Evolutionary conservation across 2,888 invertebrate species (phyloP), one percentile per base, ranked within the genome.

Genomic region (Mythimna impura): DNA sequence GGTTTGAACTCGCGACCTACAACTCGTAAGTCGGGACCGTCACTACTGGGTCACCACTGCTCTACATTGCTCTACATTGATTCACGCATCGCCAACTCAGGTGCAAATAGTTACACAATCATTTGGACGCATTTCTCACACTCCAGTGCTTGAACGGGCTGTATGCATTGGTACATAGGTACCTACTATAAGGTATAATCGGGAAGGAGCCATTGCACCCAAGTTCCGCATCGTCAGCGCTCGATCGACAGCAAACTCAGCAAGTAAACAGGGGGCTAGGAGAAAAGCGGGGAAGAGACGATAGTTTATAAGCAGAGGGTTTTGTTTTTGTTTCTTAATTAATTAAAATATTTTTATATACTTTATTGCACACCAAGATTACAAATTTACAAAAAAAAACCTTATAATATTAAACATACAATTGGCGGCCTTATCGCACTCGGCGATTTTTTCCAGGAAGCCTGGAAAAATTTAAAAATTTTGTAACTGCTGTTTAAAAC

Each of bases 201-300:
- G 65, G 40, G 60, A 61, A 65, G 75, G 64, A 71, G 68, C 76
- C 78, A 77, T 77, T 85, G 82, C 83, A 81, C 68, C 75, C 66
- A 71, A 84, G 79, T 80, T 82, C 62, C 75, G 82, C 78, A 63
- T 43, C 76, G 84, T 85, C 84, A 80, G 81, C 84, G 69, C 58
- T 80, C 76, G 67, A 65, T 81, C 72, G 72, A 81, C 73, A 73
- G 75, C 75, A 69, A 84, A 84, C 71, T 81, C 82, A 75, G 82
- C 84, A 71, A 75, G 81, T 78, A 81, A 71, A 78, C 55, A 58
- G 63, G 5, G 78, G 75, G 82, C 82, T 47, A 34, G 9, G 40
- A 82, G 60, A 63, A 34, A 5, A 3, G 84, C 81, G 81, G 63
- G 1, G 1, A 3, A 20, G 12, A 20, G 8, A 22, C 40, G 7